These are phyloP conservation scores for Drosophila cognata DNA, from an alignment of 2,888 invertebrate genomes.

Conservation along the genomic window DNA sequence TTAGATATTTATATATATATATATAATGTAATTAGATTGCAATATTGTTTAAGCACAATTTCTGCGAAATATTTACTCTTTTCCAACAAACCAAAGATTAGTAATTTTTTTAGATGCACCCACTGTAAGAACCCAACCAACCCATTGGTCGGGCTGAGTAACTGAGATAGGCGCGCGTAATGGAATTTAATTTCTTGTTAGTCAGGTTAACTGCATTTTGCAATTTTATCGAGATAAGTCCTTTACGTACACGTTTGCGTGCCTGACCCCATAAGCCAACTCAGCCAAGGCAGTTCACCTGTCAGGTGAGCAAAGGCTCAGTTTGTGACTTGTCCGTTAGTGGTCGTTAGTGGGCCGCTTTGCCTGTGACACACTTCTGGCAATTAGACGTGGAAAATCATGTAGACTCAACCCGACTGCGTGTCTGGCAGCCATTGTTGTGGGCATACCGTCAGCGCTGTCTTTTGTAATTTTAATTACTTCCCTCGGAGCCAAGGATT, in stretches of 20 bases:
- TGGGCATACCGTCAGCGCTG: slow-evolving; percentile 67
- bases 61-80: neutral
- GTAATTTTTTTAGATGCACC: neutral
- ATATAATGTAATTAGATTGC: neutral
- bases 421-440: slow-evolving; percentile 71
- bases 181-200: slow-evolving; percentile 80
- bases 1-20: neutral
- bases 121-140: slow-evolving; percentile 29
- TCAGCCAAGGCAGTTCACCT: slow-evolving; percentile 34
- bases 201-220: slow-evolving; percentile 62
- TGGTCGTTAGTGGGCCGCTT: slow-evolving; percentile 45
- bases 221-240: slow-evolving; percentile 70
- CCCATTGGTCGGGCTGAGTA: slow-evolving; percentile 25
- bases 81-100: neutral
- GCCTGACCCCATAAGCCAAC: slow-evolving; percentile 66
- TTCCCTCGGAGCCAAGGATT: slow-evolving; percentile 60
- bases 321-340: slow-evolving; percentile 4
- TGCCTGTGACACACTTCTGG: slow-evolving; percentile 82
- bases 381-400: slow-evolving; percentile 83
- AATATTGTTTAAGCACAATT: neutral
- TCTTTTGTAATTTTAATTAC: slow-evolving; percentile 78
- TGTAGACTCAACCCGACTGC: slow-evolving; percentile 69
- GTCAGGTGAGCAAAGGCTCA: slow-evolving; percentile 9
- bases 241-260: slow-evolving; percentile 48
- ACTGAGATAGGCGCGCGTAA: slow-evolving; percentile 62